Evolutionary conservation across 2,888 invertebrate species (phyloP), one percentile per base, ranked within the genome.

Genomic region (Macaria notata): DNA sequence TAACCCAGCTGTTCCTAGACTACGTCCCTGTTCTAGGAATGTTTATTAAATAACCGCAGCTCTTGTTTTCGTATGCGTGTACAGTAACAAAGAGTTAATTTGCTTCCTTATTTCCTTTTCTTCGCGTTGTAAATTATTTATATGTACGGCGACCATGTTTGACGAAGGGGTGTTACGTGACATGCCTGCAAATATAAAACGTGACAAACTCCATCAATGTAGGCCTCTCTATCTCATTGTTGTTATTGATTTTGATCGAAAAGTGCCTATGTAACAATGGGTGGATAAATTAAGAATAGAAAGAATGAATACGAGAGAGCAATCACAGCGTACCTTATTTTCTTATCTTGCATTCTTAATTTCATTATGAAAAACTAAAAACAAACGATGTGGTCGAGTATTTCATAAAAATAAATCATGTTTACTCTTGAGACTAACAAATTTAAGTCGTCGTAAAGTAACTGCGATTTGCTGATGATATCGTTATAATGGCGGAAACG

Each of bases 21-120:
- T 46, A 19, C 45, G 48, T 6, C 9, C 36, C 51, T 47, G 41
- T 19, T 45, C 47, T 38, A 70, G 62, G 54, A 62, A 65, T 71
- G 74, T 75, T 72, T 78, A 78, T 78, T 76, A 72, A 79, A 78
- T 79, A 78, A 78, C 73, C 73, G 62, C 66, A 65, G 65, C 70
- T 75, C 74, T 36, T 75, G 74, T 74, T 71, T 68, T 65, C 58
- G 61, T 59, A 63, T 63, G 60, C 56, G 67, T 62, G 63, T 55
- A 61, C 62, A 68, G 60, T 62, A 75, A 78, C 74, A 78, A 79
- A 79, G 79, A 79, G 81, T 76, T 79, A 76, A 81, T 78, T 79
- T 69, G 68, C 71, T 72, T 69, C 64, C 64, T 51, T 63, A 63
- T 62, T 61, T 64, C 59, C 54, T 61, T 63, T 63, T 65, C 65